Base-by-base conservation (phyloP, 2,113 vertebrate genomes). In the Barbus barbus region DNA sequence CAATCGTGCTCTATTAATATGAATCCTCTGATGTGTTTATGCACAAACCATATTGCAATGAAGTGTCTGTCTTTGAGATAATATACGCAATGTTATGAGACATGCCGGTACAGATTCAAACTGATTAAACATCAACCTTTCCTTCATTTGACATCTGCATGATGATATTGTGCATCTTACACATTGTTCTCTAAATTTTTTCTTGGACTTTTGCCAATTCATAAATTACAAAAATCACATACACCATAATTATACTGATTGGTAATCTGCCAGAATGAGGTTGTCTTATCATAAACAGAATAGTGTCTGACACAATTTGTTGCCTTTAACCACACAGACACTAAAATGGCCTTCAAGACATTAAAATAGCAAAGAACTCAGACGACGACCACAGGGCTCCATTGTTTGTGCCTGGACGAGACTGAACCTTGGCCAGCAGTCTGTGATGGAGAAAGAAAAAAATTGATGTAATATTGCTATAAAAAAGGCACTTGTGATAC, bases 371-470 rank as follows among this genome's bases (percentile, higher is more conserved):
- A 72, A 85, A 33, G 36, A 63, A 41, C 13, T 53, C 71, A 78
- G 5, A 63, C 38, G n/a, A 65, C 1, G 16, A 60, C 51, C 85
- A 81, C 12, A 36, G 22, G 56, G 24, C 51, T 44, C 24, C 2
- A 28, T 38, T 46, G 53, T 74, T 38, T 90, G 89, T 90, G 87
- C 86, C 88, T 89, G 87, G 53, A 67, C 13, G 7, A 63, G 41
- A 85, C 38, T 26, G 63, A 83, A 46, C 24, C 48, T 44, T 18
- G 26, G 38, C 58, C 69, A 51, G 51, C 13, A 46, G 38, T 61
- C 16, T 48, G 9, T 12, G 33, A 67, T 36, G 31, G 72, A 80
- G 60, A 44, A 79, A 48, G 61, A 78, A 48, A 51, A 48, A 51
- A 51, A 51, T 16, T 14, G 41, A 13, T 46, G 48, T 56, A 67